Conservation (phyloP, 2,888 invertebrate genomes). For the Darwinula stevensoni region DNA sequence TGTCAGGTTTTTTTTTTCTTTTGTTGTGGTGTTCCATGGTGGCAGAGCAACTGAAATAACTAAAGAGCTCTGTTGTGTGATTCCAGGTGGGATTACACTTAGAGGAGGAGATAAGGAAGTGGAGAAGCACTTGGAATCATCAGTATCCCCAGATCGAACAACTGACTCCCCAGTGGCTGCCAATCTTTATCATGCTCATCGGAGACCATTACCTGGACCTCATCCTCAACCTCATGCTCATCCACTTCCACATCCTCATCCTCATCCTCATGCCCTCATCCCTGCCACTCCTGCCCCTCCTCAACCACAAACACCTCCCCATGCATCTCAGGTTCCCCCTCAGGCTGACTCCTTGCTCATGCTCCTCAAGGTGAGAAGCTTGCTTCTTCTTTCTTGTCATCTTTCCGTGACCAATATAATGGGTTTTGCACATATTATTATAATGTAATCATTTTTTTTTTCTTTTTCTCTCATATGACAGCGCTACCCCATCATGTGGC, state of each 20-base stretch:
- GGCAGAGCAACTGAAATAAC: too few species aligned
- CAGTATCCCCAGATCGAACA: conserved; percentile 25
- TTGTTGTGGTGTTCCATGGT: too few species aligned
- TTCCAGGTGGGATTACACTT: too few species aligned
- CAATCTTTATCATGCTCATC: conserved; percentile 18
- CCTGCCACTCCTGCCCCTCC: conserved; percentile 7
- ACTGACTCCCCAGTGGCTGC: conserved; percentile 28
- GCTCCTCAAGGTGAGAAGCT: conserved; percentile 30
- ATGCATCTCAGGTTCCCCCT: conserved; percentile 44
- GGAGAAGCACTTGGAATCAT: too few species aligned
- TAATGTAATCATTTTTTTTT: background rate
- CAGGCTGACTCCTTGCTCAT: conserved; percentile 54
- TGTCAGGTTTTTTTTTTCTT: too few species aligned
- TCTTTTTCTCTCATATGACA: conserved; percentile 19
- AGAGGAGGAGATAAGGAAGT: too few species aligned
- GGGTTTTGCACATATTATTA: background rate
- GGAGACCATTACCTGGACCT: too few species aligned
- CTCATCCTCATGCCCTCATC: conserved; percentile 4
- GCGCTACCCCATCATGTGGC: conserved; percentile 93
- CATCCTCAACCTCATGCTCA: too few species aligned
- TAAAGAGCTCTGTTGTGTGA: too few species aligned
- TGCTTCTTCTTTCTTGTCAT: too few species aligned
- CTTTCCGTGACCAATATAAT: too few species aligned
- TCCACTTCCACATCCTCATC: conserved; percentile 10
- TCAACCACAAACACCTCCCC: conserved; percentile 26